phyloP scores from a whole-genome alignment of 2,888 invertebrate species.

The Euproctis similis region DNA sequence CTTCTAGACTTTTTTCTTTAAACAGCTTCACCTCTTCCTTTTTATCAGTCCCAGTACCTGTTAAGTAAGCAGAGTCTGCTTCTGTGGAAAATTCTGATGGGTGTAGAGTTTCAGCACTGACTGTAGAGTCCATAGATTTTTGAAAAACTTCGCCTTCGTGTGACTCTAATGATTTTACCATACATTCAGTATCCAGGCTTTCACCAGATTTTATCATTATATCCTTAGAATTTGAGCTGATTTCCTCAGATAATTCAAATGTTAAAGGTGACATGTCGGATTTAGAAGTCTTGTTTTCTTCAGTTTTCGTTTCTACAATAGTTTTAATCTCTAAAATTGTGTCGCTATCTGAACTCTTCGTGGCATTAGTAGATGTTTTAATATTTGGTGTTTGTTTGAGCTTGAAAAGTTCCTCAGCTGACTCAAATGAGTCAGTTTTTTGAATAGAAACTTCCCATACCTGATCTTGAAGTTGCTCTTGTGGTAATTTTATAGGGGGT shows the following conservation, averaged over 20 bases:
- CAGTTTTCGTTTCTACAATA: conserved; percentile 38
- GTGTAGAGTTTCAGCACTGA: conserved; percentile 69
- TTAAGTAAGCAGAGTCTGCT: conserved; percentile 68
- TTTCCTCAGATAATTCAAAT: conserved; percentile 58
- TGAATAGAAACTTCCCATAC: conserved; percentile 64
- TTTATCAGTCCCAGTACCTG: conserved; percentile 58
- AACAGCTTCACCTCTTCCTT: conserved; percentile 61
- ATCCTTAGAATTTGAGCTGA: conserved; percentile 61
- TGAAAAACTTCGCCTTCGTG: conserved; percentile 70
- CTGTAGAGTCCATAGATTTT: conserved; percentile 71
- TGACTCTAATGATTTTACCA: conserved; percentile 70
- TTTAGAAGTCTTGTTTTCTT: conserved; percentile 44
- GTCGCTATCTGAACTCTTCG: conserved; percentile 43
- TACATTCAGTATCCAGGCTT: conserved; percentile 68
- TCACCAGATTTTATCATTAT: conserved; percentile 71
- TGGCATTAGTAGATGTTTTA: conserved; percentile 28
- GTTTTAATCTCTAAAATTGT: conserved; percentile 41
- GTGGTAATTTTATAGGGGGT: conserved; percentile 63
- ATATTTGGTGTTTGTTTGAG: conserved; percentile 27
- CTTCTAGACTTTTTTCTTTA: conserved; percentile 77
- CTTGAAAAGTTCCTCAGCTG: conserved; percentile 44
- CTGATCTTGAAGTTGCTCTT: conserved; percentile 63
- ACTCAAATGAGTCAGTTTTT: conserved; percentile 55
- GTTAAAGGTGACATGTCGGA: conserved; percentile 58
- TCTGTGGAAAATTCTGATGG: conserved; percentile 70